Conservation (phyloP, 2,888 invertebrate species). For the Drosophila kanekoi region DNA sequence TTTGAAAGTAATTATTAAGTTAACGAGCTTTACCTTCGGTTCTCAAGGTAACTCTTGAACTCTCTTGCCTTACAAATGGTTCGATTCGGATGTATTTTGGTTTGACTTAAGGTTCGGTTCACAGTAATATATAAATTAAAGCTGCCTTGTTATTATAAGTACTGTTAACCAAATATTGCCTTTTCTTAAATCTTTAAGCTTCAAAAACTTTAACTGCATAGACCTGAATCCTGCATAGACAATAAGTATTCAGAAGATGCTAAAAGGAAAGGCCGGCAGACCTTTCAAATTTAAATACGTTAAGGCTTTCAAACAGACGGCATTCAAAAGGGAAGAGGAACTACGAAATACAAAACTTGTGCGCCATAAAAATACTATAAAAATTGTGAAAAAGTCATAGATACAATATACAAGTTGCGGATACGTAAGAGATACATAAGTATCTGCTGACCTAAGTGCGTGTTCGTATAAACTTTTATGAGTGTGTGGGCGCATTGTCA, state of each 20-base stretch:
- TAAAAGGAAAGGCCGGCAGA: slow-evolving; percentile 16
- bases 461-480: slow-evolving; percentile 67
- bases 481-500: slow-evolving; percentile 50
- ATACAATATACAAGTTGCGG: slow-evolving; percentile 46
- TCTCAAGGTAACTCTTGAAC: no score
- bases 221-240: slow-evolving; percentile 29
- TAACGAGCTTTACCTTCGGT: no score
- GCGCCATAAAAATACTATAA: slow-evolving; percentile 78
- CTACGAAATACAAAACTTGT: slow-evolving; percentile 44
- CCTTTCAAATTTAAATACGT: slow-evolving; percentile 75
- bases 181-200: no score
- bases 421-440: slow-evolving; percentile 41
- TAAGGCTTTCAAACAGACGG: slow-evolving; percentile 18
- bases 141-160: no score
- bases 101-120: no score
- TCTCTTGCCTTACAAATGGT: no score
- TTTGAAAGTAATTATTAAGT: no score
- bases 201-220: not conserved
- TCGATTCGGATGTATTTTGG: no score
- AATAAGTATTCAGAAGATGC: not conserved
- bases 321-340: slow-evolving; percentile 10
- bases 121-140: no score
- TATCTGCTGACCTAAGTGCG: slow-evolving; percentile 76
- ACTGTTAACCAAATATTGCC: no score
- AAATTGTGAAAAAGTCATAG: slow-evolving; percentile 73